These are phyloP conservation scores for Oreonectes daqikongensis DNA, from an alignment of 2,797 vertebrate species.

Conservation along the genomic window DNA sequence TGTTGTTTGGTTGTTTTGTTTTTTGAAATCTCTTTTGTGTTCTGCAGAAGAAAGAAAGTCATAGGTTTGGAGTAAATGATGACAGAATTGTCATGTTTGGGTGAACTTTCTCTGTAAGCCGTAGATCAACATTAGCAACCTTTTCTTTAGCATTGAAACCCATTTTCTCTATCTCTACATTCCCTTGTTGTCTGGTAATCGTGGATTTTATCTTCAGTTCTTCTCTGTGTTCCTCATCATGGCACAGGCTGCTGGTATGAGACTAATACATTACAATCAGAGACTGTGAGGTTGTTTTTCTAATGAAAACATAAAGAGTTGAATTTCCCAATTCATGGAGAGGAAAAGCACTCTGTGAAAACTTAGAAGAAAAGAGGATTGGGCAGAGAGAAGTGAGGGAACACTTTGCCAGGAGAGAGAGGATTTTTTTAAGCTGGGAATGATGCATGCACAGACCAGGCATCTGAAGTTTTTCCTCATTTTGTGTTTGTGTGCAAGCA, in stretches of 20 bases:
- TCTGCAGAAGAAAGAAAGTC: no score
- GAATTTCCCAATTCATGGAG: conserved; percentile 2
- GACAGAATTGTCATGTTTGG: no score
- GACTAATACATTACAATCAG: conserved; percentile 61
- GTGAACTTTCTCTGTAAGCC: no score
- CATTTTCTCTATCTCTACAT: conserved; percentile 23
- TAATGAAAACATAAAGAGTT: conserved; percentile 23
- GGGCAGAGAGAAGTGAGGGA: background rate
- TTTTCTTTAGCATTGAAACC: conserved; percentile 19
- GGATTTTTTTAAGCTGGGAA: background rate
- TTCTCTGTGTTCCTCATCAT: conserved; percentile 1
- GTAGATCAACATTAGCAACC: background rate
- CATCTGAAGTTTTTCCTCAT: background rate
- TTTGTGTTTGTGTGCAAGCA: conserved; percentile 3
- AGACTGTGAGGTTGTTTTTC: conserved; percentile 8
- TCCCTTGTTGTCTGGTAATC: background rate
- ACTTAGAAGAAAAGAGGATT: background rate
- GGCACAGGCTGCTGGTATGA: conserved; percentile 61
- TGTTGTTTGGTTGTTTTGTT: no score
- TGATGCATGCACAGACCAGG: background rate
- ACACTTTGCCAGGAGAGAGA: background rate
- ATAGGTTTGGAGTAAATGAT: no score
- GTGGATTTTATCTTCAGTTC: background rate
- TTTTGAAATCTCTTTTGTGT: no score
- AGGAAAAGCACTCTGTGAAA: conserved; percentile 28